Evolutionary conservation across 2,888 invertebrate genomes (phyloP), one percentile per base, ranked within the genome.

Genomic region (Neoitamus cyanurus): DNA sequence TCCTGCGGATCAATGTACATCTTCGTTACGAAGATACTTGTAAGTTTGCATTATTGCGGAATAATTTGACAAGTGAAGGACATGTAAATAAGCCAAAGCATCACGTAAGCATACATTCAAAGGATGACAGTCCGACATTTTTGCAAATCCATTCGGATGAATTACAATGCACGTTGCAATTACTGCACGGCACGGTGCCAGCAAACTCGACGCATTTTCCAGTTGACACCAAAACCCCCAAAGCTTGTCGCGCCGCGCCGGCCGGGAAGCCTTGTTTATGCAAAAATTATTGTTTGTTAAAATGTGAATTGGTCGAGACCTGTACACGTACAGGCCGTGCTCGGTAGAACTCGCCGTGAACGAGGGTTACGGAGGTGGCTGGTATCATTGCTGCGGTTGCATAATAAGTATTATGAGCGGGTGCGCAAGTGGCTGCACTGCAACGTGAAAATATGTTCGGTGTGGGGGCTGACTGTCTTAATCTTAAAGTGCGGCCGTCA

Each of bases 241-340:
- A 78, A 78, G 78, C 58, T 78, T 78, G 78, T 78, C 58, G 78
- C 58, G 48, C 78, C 58, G 78, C 58, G 48, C 78, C 78, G 78
- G 78, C 78, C 78, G 78, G 78, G 48, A 48, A 78, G 78, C 30
- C 78, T 78, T 78, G 58, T 78, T 58, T 15, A 78, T 78, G 78
- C 31, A 31, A 78, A 78, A 78, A 78, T 78, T 58, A 58, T 78
- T 78, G 78, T 78, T 78, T 78, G 78, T 78, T 58, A 78, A 78
- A 78, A 78, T 78, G 78, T 78, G 78, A 78, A 28, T 78, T 30
- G 30, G 25, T 78, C 48, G 78, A 31, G 78, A 48, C 78, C 48
- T 58, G 48, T 42, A 42, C 37, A n/a, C n/a, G n/a, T n/a, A n/a
- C n/a, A n/a, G n/a, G n/a, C n/a, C n/a, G n/a, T n/a, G n/a, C n/a